Base-by-base conservation (phyloP, 2,113 vertebrate species). In the Chaenocephalus aceratus region DNA sequence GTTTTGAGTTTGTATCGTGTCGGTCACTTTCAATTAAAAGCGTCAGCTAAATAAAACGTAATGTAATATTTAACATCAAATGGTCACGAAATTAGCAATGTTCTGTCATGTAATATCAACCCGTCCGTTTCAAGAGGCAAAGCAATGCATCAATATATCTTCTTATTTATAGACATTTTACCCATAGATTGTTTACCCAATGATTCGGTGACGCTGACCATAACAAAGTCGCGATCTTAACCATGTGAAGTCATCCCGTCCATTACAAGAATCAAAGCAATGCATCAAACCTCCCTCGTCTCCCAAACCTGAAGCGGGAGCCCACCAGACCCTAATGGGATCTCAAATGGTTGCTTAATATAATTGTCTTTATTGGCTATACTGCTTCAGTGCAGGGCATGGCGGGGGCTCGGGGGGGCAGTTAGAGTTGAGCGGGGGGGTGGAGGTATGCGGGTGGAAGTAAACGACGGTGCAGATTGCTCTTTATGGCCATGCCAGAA, bases 351-450 rank as follows among this genome's bases (percentile, higher is more conserved):
- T 84, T 82, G 76, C 80, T 79, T 90, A 90, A 93, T 92, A 81
- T 70, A 79, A 91, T 93, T 91, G 68, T 85, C 83, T 86, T 88
- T 82, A 89, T 89, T 91, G 86, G 78, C 62, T 79, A 82, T 87
- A 30, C 26, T 83, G 81, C 62, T 71, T 83, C 66, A 51, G 64
- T 67, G 76, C 56, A 65, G 80, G 79, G 65, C 36, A 76, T 23
- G 2, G 61, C 10, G 61, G 41, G 52, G 73, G 66, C 60, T 70
- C 77, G 83, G 73, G 36, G 77, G 77, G 82, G 79, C 75, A 66
- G 79, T 87, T 63, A 83, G 74, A 72, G 78, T 72, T 61, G 77
- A 68, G 36, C 60, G 79, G 51, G 71, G 59, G 62, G 68, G 80
- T 26, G 26, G 76, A 85, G 83, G 79, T 84, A 79, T 69, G 83